A percentile compares a stretch with the other conserved stretches of the same genome.
Conservation (phyloP, 2,797 vertebrate genomes). For the Linurgus olivaceus region DNA sequence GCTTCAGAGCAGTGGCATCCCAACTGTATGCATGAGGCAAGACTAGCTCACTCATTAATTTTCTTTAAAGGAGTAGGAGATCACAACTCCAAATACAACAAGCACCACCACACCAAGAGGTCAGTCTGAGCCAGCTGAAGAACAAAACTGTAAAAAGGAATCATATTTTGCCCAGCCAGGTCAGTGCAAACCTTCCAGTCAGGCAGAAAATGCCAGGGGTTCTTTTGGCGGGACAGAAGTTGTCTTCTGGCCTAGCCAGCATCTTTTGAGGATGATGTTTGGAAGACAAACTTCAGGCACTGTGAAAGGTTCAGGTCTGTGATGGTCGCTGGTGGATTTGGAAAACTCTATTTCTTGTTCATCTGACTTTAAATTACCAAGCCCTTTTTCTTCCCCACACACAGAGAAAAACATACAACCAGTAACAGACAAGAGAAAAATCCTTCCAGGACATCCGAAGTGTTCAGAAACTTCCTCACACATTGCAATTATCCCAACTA, state of each 20-base stretch:
- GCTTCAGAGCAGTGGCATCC: background rate
- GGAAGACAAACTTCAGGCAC: background rate
- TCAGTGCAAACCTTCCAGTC: background rate
- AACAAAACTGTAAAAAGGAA: background rate
- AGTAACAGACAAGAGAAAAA: background rate
- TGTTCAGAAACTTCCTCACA: background rate
- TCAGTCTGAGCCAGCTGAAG: background rate
- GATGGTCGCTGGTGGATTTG: background rate
- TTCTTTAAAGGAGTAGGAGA: background rate
- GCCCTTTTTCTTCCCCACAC: background rate
- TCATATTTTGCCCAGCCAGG: background rate
- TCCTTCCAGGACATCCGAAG: background rate
- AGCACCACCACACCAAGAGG: background rate
- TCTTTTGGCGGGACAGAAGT: background rate
- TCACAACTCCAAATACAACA: background rate
- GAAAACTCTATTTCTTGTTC: background rate
- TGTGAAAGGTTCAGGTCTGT: background rate
- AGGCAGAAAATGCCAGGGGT: accelerated
- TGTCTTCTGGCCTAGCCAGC: background rate
- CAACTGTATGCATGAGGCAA: background rate
- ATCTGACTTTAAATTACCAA: background rate
- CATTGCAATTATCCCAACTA: background rate
- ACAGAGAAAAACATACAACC: background rate
- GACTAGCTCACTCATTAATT: background rate
- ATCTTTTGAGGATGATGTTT: background rate